These are phyloP conservation scores for Amiota mariae DNA, from an alignment of 2,888 invertebrate genomes.

Conservation along the genomic window DNA sequence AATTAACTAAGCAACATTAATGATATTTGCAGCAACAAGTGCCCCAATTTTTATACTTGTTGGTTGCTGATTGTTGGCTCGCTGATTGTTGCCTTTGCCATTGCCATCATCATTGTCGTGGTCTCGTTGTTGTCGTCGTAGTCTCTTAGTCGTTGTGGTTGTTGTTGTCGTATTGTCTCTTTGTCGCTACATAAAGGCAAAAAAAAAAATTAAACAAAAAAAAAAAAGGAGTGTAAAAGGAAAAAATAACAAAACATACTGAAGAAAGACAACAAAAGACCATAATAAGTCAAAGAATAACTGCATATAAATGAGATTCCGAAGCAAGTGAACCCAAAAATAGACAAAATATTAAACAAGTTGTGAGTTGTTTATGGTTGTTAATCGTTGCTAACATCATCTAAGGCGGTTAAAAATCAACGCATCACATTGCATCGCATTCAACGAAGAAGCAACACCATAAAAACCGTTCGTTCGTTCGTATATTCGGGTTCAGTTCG, in stretches of 20 bases:
- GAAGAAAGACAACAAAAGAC: too few species aligned
- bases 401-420: neutral
- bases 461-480: conserved; percentile 3
- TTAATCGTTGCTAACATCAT: too few species aligned
- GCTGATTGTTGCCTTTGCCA: too few species aligned
- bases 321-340: conserved; percentile 38
- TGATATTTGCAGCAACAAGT: conserved; percentile 6
- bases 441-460: conserved; percentile 6
- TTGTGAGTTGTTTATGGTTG: neutral
- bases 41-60: neutral
- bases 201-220: conserved; percentile 38
- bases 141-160: neutral
- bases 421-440: neutral
- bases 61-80: neutral
- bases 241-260: neutral
- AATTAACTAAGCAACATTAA: neutral
- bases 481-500: neutral
- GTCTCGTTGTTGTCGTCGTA: too few species aligned
- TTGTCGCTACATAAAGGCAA: conserved; percentile 43
- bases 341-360: conserved; percentile 39
- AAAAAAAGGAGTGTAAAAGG: neutral
- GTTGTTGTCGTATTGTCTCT: neutral
- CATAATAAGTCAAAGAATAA: conserved; percentile 24
- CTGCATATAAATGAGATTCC: conserved; percentile 43
- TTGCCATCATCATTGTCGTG: too few species aligned